Conservation (phyloP, 2,888 invertebrate species). For the Philereme transversata region DNA sequence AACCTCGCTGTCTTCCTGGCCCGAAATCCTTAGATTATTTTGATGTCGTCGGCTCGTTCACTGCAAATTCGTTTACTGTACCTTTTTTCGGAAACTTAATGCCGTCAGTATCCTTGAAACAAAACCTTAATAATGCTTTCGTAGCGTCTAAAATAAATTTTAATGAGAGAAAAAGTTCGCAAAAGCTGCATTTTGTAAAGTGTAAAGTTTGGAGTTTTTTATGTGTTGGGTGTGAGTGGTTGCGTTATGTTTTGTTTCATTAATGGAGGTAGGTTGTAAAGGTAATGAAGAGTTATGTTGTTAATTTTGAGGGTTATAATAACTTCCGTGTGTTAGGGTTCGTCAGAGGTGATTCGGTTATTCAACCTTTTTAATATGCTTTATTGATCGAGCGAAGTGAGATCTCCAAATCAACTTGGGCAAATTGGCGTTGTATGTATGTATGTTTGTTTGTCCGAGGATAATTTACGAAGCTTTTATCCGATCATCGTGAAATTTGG, state of each 20-base stretch:
- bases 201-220: slow-evolving; percentile 37
- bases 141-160: slow-evolving; percentile 43
- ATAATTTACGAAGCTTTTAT: no score
- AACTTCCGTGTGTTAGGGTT: slow-evolving; percentile 8
- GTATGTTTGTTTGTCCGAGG: no score
- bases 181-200: slow-evolving; percentile 37
- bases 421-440: no score
- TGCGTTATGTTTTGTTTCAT: slow-evolving; percentile 32
- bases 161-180: slow-evolving; percentile 42
- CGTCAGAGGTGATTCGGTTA: slow-evolving; percentile 1
- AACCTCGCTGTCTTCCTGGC: slow-evolving; percentile 34
- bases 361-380: no score
- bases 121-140: slow-evolving; percentile 29
- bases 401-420: no score
- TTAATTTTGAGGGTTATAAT: slow-evolving; percentile 27
- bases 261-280: slow-evolving; percentile 32
- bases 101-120: slow-evolving; percentile 47
- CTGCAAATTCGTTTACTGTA: slow-evolving; percentile 62
- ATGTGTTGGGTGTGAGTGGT: slow-evolving; percentile 16
- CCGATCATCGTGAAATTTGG: no score
- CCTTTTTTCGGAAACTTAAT: slow-evolving; percentile 55
- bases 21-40: slow-evolving; percentile 49
- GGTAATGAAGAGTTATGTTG: slow-evolving; percentile 39
- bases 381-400: no score
- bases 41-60: slow-evolving; percentile 48